Evolutionary conservation across 2,113 vertebrate species (phyloP), one percentile per base, ranked within the genome.

Genomic region (Sceloporus undulatus): DNA sequence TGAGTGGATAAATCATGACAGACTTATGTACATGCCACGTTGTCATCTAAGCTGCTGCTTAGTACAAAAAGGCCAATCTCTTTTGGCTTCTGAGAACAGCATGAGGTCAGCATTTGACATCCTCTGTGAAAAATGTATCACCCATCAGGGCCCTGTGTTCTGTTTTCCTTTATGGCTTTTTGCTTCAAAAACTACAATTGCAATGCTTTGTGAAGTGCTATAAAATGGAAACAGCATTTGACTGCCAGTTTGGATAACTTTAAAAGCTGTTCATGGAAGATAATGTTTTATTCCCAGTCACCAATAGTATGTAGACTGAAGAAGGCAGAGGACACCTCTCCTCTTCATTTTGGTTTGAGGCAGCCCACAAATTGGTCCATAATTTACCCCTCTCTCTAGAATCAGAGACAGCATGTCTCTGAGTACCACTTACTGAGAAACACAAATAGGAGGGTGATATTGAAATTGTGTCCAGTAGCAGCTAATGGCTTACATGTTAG

Each of bases 1-100:
- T 70, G 56, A 83, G 73, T 79, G 66, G 66, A 89, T 75, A 87
- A 85, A 89, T 79, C 78, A 91, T 82, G 52, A 87, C 71, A 79
- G n/a, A 78, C 74, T 81, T 62, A 80, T 78, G 8, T 75, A 54
- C 56, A 85, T 82, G 74, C 11, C 11, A n/a, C 34, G 19, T 62
- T 82, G 81, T 75, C 87, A 75, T 85, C 74, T 68, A 65, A 85
- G 40, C 19, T 85, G 66, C 78, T 59, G 77, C 59, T 92, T 85
- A 85, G 79, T 85, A 85, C 38, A 85, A 87, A 87, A 65, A 65
- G n/a, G 18, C 19, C 85, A 75, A 62, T 65, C 25, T 56, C 62
- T 42, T 56, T 84, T 79, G 74, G 75, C 82, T 85, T 85, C 66
- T 71, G 71, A n/a, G n/a, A 86, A 76, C 68, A 85, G 62, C 59